Conservation (phyloP, 2,888 invertebrate genomes). For the Apamea crenata region DNA sequence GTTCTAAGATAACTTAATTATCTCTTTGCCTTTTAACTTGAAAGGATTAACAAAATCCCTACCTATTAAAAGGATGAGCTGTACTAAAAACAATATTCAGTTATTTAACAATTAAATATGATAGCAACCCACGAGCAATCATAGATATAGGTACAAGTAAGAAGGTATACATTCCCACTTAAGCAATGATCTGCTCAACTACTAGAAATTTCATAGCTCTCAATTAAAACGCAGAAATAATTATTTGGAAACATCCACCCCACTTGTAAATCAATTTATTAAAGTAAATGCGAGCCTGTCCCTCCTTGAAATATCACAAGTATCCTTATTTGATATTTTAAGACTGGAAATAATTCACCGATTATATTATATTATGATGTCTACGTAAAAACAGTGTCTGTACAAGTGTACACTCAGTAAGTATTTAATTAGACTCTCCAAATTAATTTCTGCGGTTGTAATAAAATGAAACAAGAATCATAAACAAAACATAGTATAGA, state of each 20-base stretch:
- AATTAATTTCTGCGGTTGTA: conserved; percentile 55
- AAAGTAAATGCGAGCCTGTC: conserved; percentile 84
- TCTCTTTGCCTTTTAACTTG: not conserved
- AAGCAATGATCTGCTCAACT: conserved; percentile 82
- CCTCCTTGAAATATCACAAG: conserved; percentile 73
- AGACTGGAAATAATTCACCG: conserved; percentile 65
- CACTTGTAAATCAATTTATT: conserved; percentile 88
- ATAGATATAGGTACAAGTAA: conserved; percentile 35
- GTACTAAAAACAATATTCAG: not conserved
- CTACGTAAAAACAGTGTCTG: conserved; percentile 32
- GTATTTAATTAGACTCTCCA: conserved; percentile 43
- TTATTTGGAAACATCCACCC: conserved; percentile 86
- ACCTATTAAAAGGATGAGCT: not conserved
- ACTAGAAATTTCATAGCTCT: conserved; percentile 87
- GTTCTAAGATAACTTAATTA: not conserved
- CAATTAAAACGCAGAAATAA: conserved; percentile 89
- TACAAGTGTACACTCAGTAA: conserved; percentile 45
- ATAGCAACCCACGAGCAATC: conserved; percentile 29
- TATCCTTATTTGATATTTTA: conserved; percentile 75
- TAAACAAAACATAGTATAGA: conserved; percentile 66
- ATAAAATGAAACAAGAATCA: conserved; percentile 67
- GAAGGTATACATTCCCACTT: conserved; percentile 65
- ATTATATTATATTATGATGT: conserved; percentile 53
- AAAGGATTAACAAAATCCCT: not conserved
- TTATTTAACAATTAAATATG: conserved; percentile 1